Evolutionary conservation across 2,888 invertebrate species (phyloP).

Genomic region (Cephus nigrinus): DNA sequence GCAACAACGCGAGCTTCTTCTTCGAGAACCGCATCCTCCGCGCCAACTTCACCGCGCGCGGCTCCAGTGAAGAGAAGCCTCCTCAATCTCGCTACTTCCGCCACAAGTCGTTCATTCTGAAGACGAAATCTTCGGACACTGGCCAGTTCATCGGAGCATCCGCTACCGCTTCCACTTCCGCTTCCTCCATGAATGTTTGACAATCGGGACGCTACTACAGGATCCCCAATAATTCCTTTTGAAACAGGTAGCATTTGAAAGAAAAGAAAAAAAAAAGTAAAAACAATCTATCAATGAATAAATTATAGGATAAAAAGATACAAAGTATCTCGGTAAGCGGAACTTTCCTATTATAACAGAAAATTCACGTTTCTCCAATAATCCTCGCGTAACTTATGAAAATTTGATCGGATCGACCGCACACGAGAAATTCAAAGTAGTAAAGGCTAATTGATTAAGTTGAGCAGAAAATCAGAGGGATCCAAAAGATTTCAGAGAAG

Average conservation of each 20-base stretch:
- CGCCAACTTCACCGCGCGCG: slow-evolving; percentile 71
- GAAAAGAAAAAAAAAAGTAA: slow-evolving; percentile 10
- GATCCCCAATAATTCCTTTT: slow-evolving; percentile 47
- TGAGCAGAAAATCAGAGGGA: background rate
- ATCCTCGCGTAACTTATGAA: background rate
- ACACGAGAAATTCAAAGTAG: background rate
- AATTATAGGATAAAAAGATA: background rate
- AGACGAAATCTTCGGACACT: slow-evolving; percentile 74
- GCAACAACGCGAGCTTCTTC: slow-evolving; percentile 71
- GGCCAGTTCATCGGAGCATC: slow-evolving; percentile 70
- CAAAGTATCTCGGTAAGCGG: background rate
- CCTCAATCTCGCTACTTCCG: slow-evolving; percentile 77
- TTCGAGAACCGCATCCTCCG: slow-evolving; percentile 68
- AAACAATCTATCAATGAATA: background rate
- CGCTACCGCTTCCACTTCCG: slow-evolving; percentile 42
- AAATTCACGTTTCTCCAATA: background rate
- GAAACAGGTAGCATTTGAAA: slow-evolving; percentile 10
- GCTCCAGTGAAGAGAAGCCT: slow-evolving; percentile 75
- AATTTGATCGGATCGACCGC: background rate
- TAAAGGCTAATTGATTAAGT: background rate
- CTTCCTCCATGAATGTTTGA: slow-evolving; percentile 57
- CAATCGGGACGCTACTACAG: slow-evolving; percentile 58
- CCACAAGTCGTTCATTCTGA: slow-evolving; percentile 83
- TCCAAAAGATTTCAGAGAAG: background rate
- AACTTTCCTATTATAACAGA: background rate